Conservation (phyloP, 2,113 vertebrate species). For the Entomyzon cyanotis region DNA sequence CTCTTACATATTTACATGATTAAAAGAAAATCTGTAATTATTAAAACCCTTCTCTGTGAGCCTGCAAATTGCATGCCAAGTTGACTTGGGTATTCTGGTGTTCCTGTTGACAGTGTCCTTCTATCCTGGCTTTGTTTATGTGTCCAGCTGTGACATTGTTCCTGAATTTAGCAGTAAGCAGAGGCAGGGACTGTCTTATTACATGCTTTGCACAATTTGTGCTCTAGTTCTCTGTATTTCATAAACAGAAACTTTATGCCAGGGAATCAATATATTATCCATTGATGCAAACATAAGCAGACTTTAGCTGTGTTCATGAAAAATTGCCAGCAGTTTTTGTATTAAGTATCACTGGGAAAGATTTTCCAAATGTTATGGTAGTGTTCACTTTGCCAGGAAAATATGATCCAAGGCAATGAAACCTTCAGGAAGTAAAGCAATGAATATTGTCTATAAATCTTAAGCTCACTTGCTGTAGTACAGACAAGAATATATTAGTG, state of each 20-base stretch:
- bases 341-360: background rate
- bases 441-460: background rate
- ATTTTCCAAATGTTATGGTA: background rate
- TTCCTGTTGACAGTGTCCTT: background rate
- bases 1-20: background rate
- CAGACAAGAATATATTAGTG: background rate
- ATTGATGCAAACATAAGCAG: background rate
- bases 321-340: background rate
- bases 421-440: background rate
- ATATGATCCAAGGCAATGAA: background rate
- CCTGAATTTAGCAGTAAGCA: background rate
- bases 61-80: background rate
- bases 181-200: background rate
- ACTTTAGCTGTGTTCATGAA: background rate
- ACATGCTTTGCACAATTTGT: background rate
- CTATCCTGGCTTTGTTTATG: background rate
- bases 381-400: background rate
- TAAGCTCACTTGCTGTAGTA: background rate
- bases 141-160: background rate
- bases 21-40: background rate
- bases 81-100: background rate
- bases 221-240: background rate
- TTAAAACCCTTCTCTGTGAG: background rate
- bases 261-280: background rate
- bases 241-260: background rate